Percentiles rank a stretch among this genome's conserved stretches.
These are phyloP conservation scores for Ovibos moschatus DNA, from an alignment of 2,113 vertebrate genomes.

Conservation along the genomic window DNA sequence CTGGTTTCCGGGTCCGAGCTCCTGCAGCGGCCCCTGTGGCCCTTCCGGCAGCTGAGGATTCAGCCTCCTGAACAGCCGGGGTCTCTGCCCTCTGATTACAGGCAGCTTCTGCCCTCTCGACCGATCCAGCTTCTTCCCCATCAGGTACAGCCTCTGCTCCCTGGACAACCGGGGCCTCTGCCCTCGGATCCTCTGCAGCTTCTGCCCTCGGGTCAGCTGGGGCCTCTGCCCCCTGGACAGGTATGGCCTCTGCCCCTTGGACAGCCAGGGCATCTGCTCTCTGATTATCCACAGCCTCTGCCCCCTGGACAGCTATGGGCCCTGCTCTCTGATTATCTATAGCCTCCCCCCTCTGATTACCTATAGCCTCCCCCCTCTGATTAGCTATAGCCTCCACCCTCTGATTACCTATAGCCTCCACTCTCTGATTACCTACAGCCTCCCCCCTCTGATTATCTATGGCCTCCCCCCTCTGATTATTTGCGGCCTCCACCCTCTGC, in stretches of 20 bases:
- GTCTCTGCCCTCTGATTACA: neutral
- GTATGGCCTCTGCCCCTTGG: neutral
- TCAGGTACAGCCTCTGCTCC: neutral
- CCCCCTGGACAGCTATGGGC: neutral
- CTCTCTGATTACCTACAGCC: accelerated
- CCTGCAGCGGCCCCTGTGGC: neutral
- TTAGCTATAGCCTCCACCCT: accelerated
- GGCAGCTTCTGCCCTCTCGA: neutral
- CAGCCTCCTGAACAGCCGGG: neutral
- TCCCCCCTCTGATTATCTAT: neutral
- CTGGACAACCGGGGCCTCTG: neutral
- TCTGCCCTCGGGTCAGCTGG: neutral
- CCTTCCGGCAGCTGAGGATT: neutral
- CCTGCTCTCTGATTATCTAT: accelerated
- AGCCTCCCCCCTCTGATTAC: accelerated
- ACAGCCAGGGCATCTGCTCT: neutral
- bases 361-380: neutral
- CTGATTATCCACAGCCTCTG: neutral
- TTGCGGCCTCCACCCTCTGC: neutral
- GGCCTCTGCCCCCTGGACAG: neutral
- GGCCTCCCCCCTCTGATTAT: neutral
- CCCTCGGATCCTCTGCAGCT: neutral
- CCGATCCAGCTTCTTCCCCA: neutral
- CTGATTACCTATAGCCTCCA: neutral
- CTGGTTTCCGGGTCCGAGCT: slow-evolving; percentile 33